Conservation (phyloP, 2,113 vertebrate species). For the Mustelus asterias region DNA sequence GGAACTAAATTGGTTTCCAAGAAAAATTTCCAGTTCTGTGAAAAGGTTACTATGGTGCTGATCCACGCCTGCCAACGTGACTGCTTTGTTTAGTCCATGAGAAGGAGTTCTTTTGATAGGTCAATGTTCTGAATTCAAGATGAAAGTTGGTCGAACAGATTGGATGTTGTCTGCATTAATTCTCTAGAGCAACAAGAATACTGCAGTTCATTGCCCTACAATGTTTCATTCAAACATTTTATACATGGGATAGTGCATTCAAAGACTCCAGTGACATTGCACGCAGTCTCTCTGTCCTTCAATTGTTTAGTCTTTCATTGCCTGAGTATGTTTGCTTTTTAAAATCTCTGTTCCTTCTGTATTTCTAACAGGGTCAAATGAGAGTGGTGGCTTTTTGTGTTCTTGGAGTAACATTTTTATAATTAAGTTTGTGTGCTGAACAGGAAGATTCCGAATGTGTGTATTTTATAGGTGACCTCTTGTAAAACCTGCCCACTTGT, state of each 20-base stretch:
- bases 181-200: neutral
- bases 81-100: conserved; percentile 9
- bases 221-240: neutral
- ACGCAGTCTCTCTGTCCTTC: neutral
- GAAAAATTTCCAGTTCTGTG: neutral
- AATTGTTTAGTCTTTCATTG: neutral
- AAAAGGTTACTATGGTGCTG: neutral
- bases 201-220: neutral
- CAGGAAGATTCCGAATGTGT: neutral
- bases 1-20: neutral
- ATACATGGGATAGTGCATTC: neutral
- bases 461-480: neutral
- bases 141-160: neutral
- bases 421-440: neutral
- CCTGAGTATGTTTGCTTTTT: neutral
- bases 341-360: neutral
- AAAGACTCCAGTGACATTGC: neutral
- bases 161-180: neutral
- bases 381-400: no score
- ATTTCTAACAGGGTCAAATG: neutral
- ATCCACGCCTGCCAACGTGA: neutral
- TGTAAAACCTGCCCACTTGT: no score
- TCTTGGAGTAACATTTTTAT: neutral
- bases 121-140: neutral
- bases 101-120: neutral